These are phyloP conservation scores for Grapholita molesta DNA, from an alignment of 1,140 invertebrate genomes.

Conservation along the genomic window DNA sequence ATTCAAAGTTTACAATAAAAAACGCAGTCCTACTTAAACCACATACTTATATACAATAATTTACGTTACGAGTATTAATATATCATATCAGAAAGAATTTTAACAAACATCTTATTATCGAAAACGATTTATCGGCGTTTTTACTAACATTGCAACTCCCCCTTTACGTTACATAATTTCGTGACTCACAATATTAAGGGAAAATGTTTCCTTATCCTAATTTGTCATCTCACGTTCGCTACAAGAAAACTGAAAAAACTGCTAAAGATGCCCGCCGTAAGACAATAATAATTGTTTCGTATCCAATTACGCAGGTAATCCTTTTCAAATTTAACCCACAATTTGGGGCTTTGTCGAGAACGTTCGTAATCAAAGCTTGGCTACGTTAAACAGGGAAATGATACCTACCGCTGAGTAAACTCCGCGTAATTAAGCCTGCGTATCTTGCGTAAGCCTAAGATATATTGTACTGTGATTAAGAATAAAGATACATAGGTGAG, in stretches of 20 bases:
- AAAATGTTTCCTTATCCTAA: neutral
- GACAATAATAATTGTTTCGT: constrained; percentile 1
- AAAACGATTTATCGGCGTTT: too few relatives aligned
- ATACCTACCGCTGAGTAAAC: constrained; percentile 4
- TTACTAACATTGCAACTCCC: neutral
- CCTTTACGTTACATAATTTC: neutral
- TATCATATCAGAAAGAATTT: too few relatives aligned
- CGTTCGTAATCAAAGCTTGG: neutral
- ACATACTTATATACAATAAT: too few relatives aligned
- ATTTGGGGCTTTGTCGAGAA: neutral
- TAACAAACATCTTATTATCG: too few relatives aligned
- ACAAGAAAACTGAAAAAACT: neutral
- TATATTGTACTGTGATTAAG: neutral
- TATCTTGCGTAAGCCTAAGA: too few relatives aligned
- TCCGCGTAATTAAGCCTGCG: neutral
- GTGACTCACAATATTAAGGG: neutral
- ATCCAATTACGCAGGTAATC: neutral
- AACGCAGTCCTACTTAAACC: too few relatives aligned
- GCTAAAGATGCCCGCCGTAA: neutral
- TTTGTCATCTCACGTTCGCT: neutral
- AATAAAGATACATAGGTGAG: neutral
- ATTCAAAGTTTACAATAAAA: too few relatives aligned
- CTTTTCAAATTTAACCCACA: constrained; percentile 12
- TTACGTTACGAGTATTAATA: too few relatives aligned
- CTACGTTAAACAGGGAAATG: neutral